Evolutionary conservation across 2,888 invertebrate genomes (phyloP), one percentile per base, ranked within the genome.

Genomic region (Koerneria pararmatus): DNA sequence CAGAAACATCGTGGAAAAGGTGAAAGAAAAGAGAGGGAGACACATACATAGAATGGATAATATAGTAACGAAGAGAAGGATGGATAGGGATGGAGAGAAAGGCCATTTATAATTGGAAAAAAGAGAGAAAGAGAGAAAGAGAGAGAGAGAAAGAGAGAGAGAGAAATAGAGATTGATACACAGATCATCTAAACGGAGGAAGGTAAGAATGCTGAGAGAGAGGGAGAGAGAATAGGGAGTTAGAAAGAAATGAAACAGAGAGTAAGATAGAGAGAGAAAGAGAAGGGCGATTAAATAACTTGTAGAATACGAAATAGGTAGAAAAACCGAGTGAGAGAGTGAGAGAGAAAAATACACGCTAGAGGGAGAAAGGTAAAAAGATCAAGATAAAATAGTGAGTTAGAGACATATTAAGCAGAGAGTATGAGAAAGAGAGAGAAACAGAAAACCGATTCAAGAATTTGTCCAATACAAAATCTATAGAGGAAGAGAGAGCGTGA

Each of bases 361-460:
- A n/a, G 51, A 32, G 4, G 34, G 31, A 35, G 31, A 49, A 27
- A 46, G 51, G 46, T 59, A 32, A 48, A 22, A 8, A 31, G 41
- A 41, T 59, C 31, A n/a, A 8, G 5, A n/a, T 1, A 11, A 27
- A 4, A 41, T 15, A 32, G 41, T 29, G 27, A 59, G 46, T n/a
- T n/a, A 24, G 31, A 59, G 59, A 29, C 15, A 31, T n/a, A 46
- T 5, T n/a, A n/a, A n/a, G n/a, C n/a, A n/a, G n/a, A n/a, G n/a
- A n/a, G n/a, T n/a, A n/a, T n/a, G n/a, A n/a, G n/a, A n/a, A n/a
- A n/a, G n/a, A n/a, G n/a, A n/a, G n/a, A n/a, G 27, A 19, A 31
- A 32, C 57, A 57, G 57, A 57, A n/a, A n/a, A 22, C 37, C 35
- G 57, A 57, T 27, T 57, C 35, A 34, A 15, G n/a, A n/a, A n/a